Base-by-base conservation (phyloP, 2,797 vertebrate genomes). In the Rhynchotus rufescens region DNA sequence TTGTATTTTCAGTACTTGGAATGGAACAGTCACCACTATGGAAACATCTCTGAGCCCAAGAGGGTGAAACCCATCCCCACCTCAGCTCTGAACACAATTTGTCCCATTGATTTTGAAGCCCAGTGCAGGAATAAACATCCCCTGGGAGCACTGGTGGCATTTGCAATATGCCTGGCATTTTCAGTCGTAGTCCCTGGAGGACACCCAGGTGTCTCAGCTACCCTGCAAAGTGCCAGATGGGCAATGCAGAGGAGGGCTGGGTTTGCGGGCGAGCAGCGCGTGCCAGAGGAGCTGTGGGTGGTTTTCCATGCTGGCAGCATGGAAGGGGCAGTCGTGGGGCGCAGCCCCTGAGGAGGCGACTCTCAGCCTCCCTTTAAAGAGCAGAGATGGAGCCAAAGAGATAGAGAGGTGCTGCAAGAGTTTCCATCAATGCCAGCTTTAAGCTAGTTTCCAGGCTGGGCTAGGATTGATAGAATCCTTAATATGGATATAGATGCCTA, bases 161-260 rank as follows among this genome's bases (percentile, higher is more conserved):
- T 92, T 82, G 65, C 68, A 80, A 59, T 72, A 10, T 9, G 80
- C 60, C 71, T 92, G 25, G 11, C 51, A 17, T 88, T 90, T 94
- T 80, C 79, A 78, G 62, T 80, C n/a, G 5, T 3, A 59, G 52
- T 61, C 34, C 32, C 40, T 65, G 73, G 76, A 90, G 88, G 88
- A 84, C 66, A 87, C 54, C 81, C 75, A 71, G 49, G 45, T 75
- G 17, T 68, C 49, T 80, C 68, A 71, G 61, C 81, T 88, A 60
- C 65, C 13, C 40, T 90, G 47, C 61, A 4, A 21, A 12, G 38
- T 71, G 68, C 72, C 68, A 75, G 71, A 57, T 84, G 72, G 65
- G 34, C 79, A 86, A 68, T 28, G 36, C 26, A 32, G 74, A 76
- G 59, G 69, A 90, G 52, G 42, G 20, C 51, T 82, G 79, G 61